Percentiles rank a stretch among this genome's conserved stretches.
Conservation (phyloP, 2,113 vertebrate species). For the Ariopsis seemanni region DNA sequence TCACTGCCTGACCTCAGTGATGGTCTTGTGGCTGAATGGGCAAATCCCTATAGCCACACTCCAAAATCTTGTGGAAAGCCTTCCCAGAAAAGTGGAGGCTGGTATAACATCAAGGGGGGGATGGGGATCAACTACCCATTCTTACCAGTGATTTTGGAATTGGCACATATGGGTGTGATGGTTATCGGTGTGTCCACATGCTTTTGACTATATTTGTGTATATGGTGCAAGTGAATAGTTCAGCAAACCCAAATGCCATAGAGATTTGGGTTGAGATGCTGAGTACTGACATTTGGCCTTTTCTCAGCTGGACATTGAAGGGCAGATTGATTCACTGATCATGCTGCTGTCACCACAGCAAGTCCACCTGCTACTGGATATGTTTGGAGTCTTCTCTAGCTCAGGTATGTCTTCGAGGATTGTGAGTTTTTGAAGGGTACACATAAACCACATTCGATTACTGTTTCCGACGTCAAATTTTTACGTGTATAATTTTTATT, state of each 20-base stretch:
- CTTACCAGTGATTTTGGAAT: background rate
- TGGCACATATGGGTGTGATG: background rate
- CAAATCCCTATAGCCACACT: background rate
- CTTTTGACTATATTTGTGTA: background rate
- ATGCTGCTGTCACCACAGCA: constrained; percentile 90
- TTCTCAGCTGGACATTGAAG: constrained; percentile 88
- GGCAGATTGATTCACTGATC: constrained; percentile 86
- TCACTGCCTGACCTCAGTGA: background rate
- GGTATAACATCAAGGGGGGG: background rate
- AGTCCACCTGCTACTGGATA: constrained; percentile 90
- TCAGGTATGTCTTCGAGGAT: constrained; percentile 75
- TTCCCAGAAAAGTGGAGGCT: background rate
- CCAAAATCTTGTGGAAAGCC: background rate
- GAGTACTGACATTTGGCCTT: constrained; percentile 48
- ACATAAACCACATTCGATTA: background rate
- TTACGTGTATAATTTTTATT: background rate
- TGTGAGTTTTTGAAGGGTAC: background rate
- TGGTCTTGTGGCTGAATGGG: background rate
- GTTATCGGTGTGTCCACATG: background rate
- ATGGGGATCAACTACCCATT: background rate
- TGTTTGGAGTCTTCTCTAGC: constrained; percentile 88
- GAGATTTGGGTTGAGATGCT: background rate
- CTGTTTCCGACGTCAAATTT: background rate
- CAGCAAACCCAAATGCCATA: background rate
- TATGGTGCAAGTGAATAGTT: background rate